These are phyloP conservation scores for Pomacea canaliculata DNA, from an alignment of 2,888 invertebrate genomes.

Conservation along the genomic window DNA sequence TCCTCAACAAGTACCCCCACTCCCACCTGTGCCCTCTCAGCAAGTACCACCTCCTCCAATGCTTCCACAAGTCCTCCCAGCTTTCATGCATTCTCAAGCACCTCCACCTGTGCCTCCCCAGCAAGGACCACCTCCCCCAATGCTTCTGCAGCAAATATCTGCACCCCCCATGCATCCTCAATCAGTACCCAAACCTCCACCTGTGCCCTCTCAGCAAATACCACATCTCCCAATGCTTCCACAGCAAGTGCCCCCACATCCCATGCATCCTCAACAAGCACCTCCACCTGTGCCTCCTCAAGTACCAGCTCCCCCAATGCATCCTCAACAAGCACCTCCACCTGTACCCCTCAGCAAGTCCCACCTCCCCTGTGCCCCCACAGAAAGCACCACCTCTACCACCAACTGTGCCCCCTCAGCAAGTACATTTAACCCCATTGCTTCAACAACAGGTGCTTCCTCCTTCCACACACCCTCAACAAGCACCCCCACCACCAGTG, in stretches of 20 bases:
- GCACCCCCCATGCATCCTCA: no score
- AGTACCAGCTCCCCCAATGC: neutral
- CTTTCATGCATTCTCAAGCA: slow-evolving; percentile 14
- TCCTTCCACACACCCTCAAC: slow-evolving; percentile 28
- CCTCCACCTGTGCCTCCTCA: neutral
- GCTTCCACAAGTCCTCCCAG: slow-evolving; percentile 25
- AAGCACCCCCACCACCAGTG: slow-evolving; percentile 17
- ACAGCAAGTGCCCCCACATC: slow-evolving; percentile 1
- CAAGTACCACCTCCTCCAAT: slow-evolving; percentile 1
- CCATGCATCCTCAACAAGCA: slow-evolving; percentile 5
- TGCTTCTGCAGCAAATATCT: no score
- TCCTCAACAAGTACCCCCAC: slow-evolving; percentile 10
- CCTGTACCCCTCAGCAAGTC: neutral
- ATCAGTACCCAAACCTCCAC: no score
- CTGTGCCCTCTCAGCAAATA: no score
- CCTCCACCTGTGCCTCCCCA: no score
- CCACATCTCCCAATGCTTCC: slow-evolving; percentile 5
- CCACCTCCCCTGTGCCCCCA: no score
- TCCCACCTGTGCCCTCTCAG: slow-evolving; percentile 11
- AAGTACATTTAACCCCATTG: no score
- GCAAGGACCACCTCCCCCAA: no score
- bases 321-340: neutral
- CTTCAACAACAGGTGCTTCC: slow-evolving; percentile 12
- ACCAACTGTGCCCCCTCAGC: no score
- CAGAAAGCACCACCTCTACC: no score